Base-by-base conservation (phyloP, 2,797 vertebrate genomes). In the Diplodus puntazzo region DNA sequence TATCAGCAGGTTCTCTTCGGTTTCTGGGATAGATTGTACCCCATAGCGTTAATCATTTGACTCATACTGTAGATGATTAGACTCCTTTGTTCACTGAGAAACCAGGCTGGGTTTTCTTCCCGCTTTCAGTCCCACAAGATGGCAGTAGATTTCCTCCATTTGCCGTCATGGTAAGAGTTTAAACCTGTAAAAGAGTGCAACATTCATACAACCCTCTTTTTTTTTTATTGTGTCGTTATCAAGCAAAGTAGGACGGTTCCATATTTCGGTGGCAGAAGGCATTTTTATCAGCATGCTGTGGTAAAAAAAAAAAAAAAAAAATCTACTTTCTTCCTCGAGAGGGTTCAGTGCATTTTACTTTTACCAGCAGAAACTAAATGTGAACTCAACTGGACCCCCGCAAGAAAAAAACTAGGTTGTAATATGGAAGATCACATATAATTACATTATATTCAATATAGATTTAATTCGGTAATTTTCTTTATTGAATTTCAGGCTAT, bases 141-240 rank as follows among this genome's bases (percentile, higher is more conserved):
- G 92, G 93, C 90, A 93, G 90, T 93, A 89, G 65, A 89, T 89
- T 87, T 86, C 89, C 82, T 93, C 82, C 18, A 45, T 83, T 71
- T 65, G 30, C 21, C 45, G 9, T 60, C 42, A 21, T 11, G 2
- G 3, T 55, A 16, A 34, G 48, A 63, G 3, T 65, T 49, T 14
- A 48, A 80, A 68, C 20, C 5, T 75, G 17, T 49, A 46, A 4
- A 73, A 71, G 13, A 54, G 25, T 43, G 21, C 17, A 45, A 27
- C 45, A 77, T 64, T 21, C 21, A 20, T 9, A 14, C 13, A n/a
- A 25, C 25, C 27, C 4, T 45, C 5, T n/a, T 25, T 16, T 11
- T 54, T 23, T 27, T 4, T 71, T 43, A 64, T 62, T 59, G 5
- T 53, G 30, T 18, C 63, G 16, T 18, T 60, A 45, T 69, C n/a